Percentiles rank a stretch among this genome's conserved stretches.
These are phyloP conservation scores for Liopterus haemorrhoidalis DNA, from an alignment of 2,888 invertebrate genomes.

Conservation along the genomic window DNA sequence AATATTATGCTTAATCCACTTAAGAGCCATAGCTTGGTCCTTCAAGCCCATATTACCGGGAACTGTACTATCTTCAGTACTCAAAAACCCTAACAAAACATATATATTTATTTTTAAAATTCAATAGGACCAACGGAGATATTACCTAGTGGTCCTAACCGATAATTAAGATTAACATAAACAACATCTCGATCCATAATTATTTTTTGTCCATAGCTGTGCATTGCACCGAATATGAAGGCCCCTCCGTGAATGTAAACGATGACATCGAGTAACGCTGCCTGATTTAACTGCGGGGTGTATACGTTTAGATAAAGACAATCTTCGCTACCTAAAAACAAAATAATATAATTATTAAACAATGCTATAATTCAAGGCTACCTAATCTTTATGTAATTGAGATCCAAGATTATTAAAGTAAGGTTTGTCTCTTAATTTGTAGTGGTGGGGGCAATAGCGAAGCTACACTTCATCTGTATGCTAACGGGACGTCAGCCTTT, in stretches of 20 bases:
- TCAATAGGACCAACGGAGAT: not conserved
- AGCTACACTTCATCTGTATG: no score
- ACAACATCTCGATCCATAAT: conserved; percentile 61
- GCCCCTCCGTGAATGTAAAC: conserved; percentile 64
- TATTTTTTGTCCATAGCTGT: conserved; percentile 47
- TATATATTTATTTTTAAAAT: conserved; percentile 9
- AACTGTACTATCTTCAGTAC: conserved; percentile 59
- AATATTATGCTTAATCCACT: conserved; percentile 62
- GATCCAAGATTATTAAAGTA: no score
- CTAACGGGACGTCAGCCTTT: no score
- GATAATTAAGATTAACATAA: conserved; percentile 63
- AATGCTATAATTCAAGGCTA: conserved; percentile 11
- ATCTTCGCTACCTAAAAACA: conserved; percentile 56
- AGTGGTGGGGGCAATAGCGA: no score
- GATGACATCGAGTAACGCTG: conserved; percentile 54
- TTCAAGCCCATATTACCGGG: conserved; percentile 66
- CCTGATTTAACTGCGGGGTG: conserved; percentile 48
- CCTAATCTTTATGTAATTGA: not conserved
- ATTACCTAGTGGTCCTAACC: conserved; percentile 64
- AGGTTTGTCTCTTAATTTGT: no score
- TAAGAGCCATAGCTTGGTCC: conserved; percentile 61
- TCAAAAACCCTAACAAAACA: conserved; percentile 56
- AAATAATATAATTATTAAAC: not conserved
- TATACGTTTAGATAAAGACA: conserved; percentile 62
- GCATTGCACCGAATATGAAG: conserved; percentile 60